Evolutionary conservation across 2,113 vertebrate species (phyloP).

Genomic region (Kryptolebias marmoratus): DNA sequence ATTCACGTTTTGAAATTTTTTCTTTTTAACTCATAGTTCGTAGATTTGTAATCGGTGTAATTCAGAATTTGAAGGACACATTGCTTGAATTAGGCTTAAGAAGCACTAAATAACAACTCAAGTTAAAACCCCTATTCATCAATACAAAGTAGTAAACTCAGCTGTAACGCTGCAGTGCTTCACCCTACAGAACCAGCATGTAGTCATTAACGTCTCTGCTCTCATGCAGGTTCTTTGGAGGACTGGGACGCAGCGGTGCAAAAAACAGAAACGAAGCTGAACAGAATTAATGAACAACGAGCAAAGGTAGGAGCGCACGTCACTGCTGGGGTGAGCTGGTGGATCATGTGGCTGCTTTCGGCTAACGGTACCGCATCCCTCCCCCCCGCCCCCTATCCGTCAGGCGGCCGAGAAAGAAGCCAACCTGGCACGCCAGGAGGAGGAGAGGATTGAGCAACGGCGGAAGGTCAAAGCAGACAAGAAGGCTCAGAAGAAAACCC

Average conservation of each 20-base stretch:
- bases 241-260: constrained; percentile 95
- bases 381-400: constrained; percentile 12
- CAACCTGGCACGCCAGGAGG: constrained; percentile 84
- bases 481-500: constrained; percentile 84
- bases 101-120: too few species aligned
- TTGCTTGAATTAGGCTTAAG: too few species aligned
- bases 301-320: constrained; percentile 82
- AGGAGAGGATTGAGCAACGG: constrained; percentile 85
- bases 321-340: background rate
- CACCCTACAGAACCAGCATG: background rate
- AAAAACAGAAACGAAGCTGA: constrained; percentile 89
- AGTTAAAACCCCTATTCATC: too few species aligned
- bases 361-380: constrained; percentile 19
- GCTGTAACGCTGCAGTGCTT: too few species aligned
- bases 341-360: constrained; percentile 4
- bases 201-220: background rate
- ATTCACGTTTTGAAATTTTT: too few species aligned
- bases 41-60: too few species aligned
- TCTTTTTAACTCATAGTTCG: too few species aligned
- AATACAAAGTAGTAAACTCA: too few species aligned
- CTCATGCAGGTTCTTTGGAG: constrained; percentile 87
- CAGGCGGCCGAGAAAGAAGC: constrained; percentile 94
- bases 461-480: constrained; percentile 86
- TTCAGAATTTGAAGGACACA: too few species aligned
- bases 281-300: constrained; percentile 90